phyloP scores from a whole-genome alignment of 1,140 invertebrate genomes.

The Heliconius congener region DNA sequence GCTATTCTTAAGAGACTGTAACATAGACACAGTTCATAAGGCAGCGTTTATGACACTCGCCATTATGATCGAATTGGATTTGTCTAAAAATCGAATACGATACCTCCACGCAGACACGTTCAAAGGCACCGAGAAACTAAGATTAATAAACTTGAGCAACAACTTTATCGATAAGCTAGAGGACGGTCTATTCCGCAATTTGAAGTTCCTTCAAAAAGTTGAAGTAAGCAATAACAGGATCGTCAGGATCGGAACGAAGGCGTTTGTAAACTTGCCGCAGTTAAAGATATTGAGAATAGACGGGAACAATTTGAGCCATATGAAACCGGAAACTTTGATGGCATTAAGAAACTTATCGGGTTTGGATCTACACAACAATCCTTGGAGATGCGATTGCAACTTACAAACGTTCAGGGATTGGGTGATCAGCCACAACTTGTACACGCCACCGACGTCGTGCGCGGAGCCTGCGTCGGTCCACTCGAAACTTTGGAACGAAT shows the following conservation, averaged over 20 bases:
- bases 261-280: slow-evolving; percentile 86
- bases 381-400: slow-evolving; percentile 94
- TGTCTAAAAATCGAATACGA: slow-evolving; percentile 89
- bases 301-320: slow-evolving; percentile 86
- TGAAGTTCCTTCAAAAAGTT: slow-evolving; percentile 89
- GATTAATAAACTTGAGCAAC: slow-evolving; percentile 87
- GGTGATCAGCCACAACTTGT: slow-evolving; percentile 86
- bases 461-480: slow-evolving; percentile 84
- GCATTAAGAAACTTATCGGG: slow-evolving; percentile 86
- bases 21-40: slow-evolving; percentile 85
- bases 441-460: slow-evolving; percentile 88
- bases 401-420: slow-evolving; percentile 90
- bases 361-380: slow-evolving; percentile 90
- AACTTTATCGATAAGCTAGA: slow-evolving; percentile 88
- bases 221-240: slow-evolving; percentile 89
- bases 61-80: slow-evolving; percentile 92
- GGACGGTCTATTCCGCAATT: slow-evolving; percentile 87
- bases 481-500: slow-evolving; percentile 87
- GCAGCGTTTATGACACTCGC: slow-evolving; percentile 88
- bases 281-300: slow-evolving; percentile 87
- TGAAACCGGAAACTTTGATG: slow-evolving; percentile 84
- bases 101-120: slow-evolving; percentile 88
- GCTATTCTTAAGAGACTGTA: slow-evolving; percentile 87
- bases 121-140: slow-evolving; percentile 85
- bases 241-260: slow-evolving; percentile 84